phyloP scores from a whole-genome alignment of 2,888 invertebrate genomes.

The Drosophila emarginata region DNA sequence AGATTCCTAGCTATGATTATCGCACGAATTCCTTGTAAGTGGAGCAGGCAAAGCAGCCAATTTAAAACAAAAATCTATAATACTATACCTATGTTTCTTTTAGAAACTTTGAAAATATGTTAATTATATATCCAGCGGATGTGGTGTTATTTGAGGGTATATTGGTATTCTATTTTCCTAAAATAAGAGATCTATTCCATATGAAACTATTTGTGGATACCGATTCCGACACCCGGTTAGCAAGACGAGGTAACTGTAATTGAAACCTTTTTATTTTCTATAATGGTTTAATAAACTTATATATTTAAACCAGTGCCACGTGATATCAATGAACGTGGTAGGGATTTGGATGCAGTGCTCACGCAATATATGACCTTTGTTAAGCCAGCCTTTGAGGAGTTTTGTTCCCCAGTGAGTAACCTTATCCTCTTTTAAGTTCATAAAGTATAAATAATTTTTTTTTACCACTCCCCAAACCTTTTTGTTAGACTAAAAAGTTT shows the following conservation, averaged over 20 bases:
- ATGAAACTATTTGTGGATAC: conserved; percentile 99
- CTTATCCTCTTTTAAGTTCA: background rate
- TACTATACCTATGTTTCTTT: conserved; percentile 29
- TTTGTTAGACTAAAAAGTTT: conserved; percentile 98
- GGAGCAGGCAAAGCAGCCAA: too few relatives aligned
- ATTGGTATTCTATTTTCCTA: conserved; percentile 98
- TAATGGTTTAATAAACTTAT: background rate
- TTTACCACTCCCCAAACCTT: background rate
- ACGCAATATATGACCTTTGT: conserved; percentile 99
- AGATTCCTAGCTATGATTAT: conserved; percentile 97
- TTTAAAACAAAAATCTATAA: background rate
- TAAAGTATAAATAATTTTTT: background rate
- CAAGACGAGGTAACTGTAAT: conserved; percentile 90
- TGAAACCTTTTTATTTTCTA: background rate
- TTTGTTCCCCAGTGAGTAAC: conserved; percentile 94
- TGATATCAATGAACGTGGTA: conserved; percentile 96
- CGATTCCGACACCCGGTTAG: conserved; percentile 98
- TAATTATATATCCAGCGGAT: conserved; percentile 96
- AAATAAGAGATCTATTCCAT: conserved; percentile 96
- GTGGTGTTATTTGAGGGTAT: conserved; percentile 99
- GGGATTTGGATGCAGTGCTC: conserved; percentile 96
- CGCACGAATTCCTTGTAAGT: conserved; percentile 92
- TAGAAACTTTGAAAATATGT: conserved; percentile 86
- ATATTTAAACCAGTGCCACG: conserved; percentile 90
- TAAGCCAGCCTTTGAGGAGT: conserved; percentile 99